Evolutionary conservation across 1,140 invertebrate species (phyloP), one percentile per base, ranked within the genome.

Genomic region (Trachymyrmex cornetzi): DNA sequence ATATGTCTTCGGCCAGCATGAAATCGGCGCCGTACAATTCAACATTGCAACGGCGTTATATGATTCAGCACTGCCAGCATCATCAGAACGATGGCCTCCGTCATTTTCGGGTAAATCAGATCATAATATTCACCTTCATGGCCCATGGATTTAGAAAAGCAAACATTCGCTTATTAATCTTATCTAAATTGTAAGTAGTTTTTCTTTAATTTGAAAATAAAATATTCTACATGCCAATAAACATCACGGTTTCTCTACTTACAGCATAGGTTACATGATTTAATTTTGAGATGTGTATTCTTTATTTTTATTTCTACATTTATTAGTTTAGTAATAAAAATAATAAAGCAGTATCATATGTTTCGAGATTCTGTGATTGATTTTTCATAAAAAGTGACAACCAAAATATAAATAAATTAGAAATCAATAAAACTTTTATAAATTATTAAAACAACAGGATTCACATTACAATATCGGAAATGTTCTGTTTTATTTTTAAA

Each of bases 21-120:
- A 99, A 99, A 95, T 99, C 99, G 59, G 98, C 98, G 7, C 98
- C 98, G 93, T 98, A 99, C 22, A 99, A 66, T 94, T 99, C 98
- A 94, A 99, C 99, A 87, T 97, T 97, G 92, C 98, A 98, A 87
- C 97, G 97, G 85, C 97, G 96, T 24, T 88, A 99, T 97, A 30
- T 96, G 95, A 85, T 98, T 97, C 92, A 99, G 98, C 44, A 98
- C 96, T 2, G 97, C 96, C 22, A 99, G 94, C 93, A 99, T 97
- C 57, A 98, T 96, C 9, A 97, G 97, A 14, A 98, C 96, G 44
- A 99, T 97, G 30, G 97, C 97, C 90, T 98, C 97, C 85, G 97
- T 97, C 97, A 99, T 99, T 86, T 97, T 97, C 0, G 98, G 97
- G 93, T 98, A 98, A 88, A 99, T 98, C 9, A 96, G 95, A 34